Evolutionary conservation across 2,797 vertebrate genomes (phyloP), one percentile per base, ranked within the genome.

Genomic region (Anableps anableps): DNA sequence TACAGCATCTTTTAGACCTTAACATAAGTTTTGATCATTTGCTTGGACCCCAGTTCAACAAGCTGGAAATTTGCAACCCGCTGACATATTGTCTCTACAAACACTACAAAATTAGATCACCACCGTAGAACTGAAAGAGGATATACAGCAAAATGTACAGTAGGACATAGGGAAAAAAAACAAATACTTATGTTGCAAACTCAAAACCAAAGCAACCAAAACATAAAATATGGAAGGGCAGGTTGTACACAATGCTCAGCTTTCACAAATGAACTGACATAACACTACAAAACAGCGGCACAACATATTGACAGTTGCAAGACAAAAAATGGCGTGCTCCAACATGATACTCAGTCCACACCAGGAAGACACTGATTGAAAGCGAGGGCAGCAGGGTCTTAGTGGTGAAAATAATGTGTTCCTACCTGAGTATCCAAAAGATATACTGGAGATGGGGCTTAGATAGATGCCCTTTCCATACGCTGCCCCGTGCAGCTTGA

Each of bases 381-480:
- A 79, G 75, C 62, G 51, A 11, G 72, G 71, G 72, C 79, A 60
- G 78, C 47, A 43, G 43, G 53, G 62, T 81, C 82, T 78, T 86
- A 86, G 82, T n/a, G 76, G 3, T 31, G 83, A 53, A 82, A 83
- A 66, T 72, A 77, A 88, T 75, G 41, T 29, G 55, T 83, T 92
- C 97, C 96, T 98, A 99, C 98, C 99, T 98, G 99, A 99, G 94
- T 99, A 99, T 97, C 99, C 99, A 95, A 99, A 99, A 95, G 98
- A 99, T 96, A 99, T 99, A 97, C 99, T 99, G 97, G 99, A 99
- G 97, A 99, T 99, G 96, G 99, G 99, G 97, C 99, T 99, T 93
- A 99, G 96, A 98, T 99, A 99, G 97, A 99, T 99, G 95, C 99
- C 99, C 97, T 99, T 99, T 92, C 98, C 99, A 94, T 99, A 99